These are phyloP conservation scores for Nyctereutes procyonoides DNA, from an alignment of 2,113 vertebrate species.

Conservation along the genomic window DNA sequence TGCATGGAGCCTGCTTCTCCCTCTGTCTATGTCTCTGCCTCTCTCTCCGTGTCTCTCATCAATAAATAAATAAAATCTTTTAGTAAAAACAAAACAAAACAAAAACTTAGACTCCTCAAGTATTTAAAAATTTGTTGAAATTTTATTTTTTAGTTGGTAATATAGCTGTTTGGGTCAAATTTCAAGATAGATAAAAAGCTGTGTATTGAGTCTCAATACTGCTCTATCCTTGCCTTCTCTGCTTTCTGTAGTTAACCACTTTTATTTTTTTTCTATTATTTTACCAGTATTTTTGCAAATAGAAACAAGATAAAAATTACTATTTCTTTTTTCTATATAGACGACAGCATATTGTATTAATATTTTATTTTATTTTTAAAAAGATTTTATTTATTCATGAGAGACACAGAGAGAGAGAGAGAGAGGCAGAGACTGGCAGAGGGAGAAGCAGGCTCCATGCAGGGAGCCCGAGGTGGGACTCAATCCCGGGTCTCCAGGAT, in stretches of 20 bases:
- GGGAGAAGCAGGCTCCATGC: too few species aligned
- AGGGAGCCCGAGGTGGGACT: too few species aligned
- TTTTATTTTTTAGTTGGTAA: conserved; percentile 34
- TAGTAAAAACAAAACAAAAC: background rate
- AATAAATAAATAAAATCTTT: background rate
- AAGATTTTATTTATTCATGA: too few species aligned
- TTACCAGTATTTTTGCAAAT: conserved; percentile 29
- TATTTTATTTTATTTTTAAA: background rate
- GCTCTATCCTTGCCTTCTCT: background rate
- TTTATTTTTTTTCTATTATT: conserved; percentile 56
- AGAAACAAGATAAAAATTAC: conserved; percentile 11
- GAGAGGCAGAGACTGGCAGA: too few species aligned
- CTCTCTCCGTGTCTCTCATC: background rate
- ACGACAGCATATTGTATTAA: conserved; percentile 4
- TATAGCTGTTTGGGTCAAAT: conserved; percentile 28
- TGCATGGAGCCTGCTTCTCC: too few species aligned
- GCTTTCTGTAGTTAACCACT: background rate
- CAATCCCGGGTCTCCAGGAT: too few species aligned
- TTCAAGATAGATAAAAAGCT: conserved; percentile 51
- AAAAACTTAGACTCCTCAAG: background rate
- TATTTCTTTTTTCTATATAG: conserved; percentile 2
- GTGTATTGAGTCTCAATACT: background rate
- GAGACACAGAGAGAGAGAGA: too few species aligned
- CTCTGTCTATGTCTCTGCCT: too few species aligned
- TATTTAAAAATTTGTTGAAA: conserved; percentile 23